phyloP scores from a whole-genome alignment of 2,797 vertebrate species.

The Knipowitschia caucasica region DNA sequence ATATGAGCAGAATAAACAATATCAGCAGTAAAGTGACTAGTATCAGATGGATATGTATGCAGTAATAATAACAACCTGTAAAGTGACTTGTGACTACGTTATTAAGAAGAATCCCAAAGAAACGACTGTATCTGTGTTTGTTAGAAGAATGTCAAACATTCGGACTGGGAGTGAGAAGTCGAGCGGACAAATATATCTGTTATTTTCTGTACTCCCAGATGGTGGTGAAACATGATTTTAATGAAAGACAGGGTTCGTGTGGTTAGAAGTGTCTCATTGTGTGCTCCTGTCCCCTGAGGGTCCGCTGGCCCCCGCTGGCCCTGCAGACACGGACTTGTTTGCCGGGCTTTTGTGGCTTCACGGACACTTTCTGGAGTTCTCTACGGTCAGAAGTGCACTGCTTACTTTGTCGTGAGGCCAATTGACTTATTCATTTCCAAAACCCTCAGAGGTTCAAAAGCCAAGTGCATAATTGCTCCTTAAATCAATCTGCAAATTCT shows the following conservation, averaged over 20 bases:
- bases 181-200: background rate
- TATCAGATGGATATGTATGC: too few relatives aligned
- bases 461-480: conserved; percentile 76
- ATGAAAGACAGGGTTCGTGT: background rate
- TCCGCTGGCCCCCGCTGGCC: conserved; percentile 41
- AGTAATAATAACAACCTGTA: too few relatives aligned
- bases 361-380: conserved; percentile 40
- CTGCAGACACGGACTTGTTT: conserved; percentile 53
- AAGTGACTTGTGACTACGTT: too few relatives aligned
- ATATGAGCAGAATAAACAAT: too few relatives aligned
- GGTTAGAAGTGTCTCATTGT: conserved; percentile 21
- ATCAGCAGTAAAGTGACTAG: too few relatives aligned
- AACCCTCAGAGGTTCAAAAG: conserved; percentile 73
- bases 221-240: background rate
- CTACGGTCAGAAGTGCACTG: conserved; percentile 58
- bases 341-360: conserved; percentile 61
- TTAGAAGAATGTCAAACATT: background rate
- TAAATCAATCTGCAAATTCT: conserved; percentile 74
- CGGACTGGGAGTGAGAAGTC: background rate
- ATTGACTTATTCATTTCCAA: conserved; percentile 63
- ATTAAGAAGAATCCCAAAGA: background rate
- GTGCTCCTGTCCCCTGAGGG: conserved; percentile 47
- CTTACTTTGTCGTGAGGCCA: conserved; percentile 74
- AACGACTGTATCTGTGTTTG: background rate
- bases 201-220: background rate